phyloP scores from a whole-genome alignment of 2,888 invertebrate genomes.

The Branchinecta sandiegonensis region DNA sequence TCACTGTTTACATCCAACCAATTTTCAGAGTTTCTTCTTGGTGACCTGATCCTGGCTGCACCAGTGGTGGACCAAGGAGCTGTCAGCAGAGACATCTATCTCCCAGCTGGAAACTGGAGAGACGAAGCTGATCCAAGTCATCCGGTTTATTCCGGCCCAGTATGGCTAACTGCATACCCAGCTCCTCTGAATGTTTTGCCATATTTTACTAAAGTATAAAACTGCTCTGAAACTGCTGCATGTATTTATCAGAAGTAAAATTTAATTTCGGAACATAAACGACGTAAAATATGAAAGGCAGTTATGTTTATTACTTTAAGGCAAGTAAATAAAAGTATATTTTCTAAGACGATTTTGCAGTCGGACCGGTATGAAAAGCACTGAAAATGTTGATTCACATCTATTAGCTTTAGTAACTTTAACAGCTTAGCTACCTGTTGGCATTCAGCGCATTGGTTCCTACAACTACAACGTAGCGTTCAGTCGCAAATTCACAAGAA shows the following conservation, averaged over 20 bases:
- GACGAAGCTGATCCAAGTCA: conserved; percentile 26
- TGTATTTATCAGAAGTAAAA: conserved; percentile 26
- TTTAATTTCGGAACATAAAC: not conserved
- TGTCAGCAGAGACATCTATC: conserved; percentile 50
- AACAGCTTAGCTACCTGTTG: too few species aligned
- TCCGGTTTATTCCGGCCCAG: conserved; percentile 33
- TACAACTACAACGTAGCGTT: too few species aligned
- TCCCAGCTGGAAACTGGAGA: conserved; percentile 58
- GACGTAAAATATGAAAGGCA: too few species aligned
- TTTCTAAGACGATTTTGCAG: too few species aligned
- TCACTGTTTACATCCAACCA: too few species aligned
- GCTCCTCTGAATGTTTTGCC: conserved; percentile 54
- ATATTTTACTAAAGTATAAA: conserved; percentile 41
- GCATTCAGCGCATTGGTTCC: too few species aligned
- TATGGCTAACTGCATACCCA: conserved; percentile 46
- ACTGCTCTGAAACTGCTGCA: conserved; percentile 24
- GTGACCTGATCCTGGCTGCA: conserved; percentile 59
- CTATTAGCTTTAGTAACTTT: too few species aligned
- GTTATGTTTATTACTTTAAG: too few species aligned
- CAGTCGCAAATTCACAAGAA: too few species aligned
- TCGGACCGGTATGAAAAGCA: too few species aligned
- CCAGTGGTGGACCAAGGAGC: conserved; percentile 53
- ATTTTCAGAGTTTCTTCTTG: conserved; percentile 57
- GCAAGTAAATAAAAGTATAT: too few species aligned
- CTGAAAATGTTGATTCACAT: too few species aligned